Evolutionary conservation across 2,888 invertebrate species (phyloP).

Genomic region (Pristionchus mayeri): DNA sequence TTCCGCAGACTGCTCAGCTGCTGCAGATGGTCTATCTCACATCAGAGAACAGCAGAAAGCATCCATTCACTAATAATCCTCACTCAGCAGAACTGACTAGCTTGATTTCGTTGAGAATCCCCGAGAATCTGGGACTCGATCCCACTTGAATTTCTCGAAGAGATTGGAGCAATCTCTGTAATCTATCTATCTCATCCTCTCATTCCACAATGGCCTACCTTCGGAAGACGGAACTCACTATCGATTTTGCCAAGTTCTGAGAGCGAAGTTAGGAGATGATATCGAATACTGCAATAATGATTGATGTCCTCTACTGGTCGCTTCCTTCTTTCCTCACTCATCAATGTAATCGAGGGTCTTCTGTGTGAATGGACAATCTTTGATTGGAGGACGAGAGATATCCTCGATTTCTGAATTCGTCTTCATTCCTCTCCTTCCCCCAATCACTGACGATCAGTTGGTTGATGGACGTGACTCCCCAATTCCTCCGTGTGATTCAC

Average conservation of each 20-base stretch:
- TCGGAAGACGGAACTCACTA: neutral
- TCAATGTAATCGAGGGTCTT: neutral
- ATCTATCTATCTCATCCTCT: neutral
- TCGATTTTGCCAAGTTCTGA: neutral
- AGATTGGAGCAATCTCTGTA: neutral
- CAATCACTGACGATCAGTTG: constrained; percentile 12
- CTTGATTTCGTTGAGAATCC: constrained; percentile 16
- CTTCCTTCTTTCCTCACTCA: neutral
- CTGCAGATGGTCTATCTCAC: neutral
- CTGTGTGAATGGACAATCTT: neutral
- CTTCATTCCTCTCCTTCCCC: neutral
- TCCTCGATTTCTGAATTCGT: neutral
- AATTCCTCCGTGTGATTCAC: constrained; percentile 23
- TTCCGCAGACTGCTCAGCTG: neutral
- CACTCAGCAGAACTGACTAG: neutral
- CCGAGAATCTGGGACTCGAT: neutral
- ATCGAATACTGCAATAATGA: neutral
- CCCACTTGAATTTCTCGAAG: neutral
- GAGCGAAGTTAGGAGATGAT: neutral
- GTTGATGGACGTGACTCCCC: constrained; percentile 23
- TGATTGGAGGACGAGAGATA: neutral
- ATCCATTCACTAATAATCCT: neutral
- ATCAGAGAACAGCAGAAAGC: neutral
- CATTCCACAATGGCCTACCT: neutral
- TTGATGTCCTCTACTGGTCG: too few species aligned